Percentiles rank a stretch among this genome's conserved stretches.
Conservation (phyloP, 2,888 invertebrate genomes). For the Ectobius pallidus region DNA sequence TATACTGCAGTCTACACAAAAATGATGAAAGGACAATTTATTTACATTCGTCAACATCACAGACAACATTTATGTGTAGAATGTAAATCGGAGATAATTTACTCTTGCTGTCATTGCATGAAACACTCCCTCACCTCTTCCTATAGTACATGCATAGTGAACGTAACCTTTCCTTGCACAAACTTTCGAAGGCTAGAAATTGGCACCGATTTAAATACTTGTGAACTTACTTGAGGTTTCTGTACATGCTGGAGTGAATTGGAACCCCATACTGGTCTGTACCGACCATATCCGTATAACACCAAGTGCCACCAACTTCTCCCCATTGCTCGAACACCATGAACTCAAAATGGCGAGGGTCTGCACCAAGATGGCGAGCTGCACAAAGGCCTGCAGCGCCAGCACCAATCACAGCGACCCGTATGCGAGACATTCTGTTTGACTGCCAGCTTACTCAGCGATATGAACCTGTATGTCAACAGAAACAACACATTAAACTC, state of each 20-base stretch:
- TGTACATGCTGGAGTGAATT: constrained; percentile 81
- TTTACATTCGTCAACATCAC: too few species aligned
- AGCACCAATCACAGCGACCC: constrained; percentile 73
- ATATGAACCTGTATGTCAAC: background rate
- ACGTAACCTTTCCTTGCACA: too few species aligned
- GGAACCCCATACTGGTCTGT: constrained; percentile 69
- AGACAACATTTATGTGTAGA: too few species aligned
- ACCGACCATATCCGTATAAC: constrained; percentile 69
- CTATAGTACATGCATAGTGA: too few species aligned
- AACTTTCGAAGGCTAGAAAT: too few species aligned
- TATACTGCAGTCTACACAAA: too few species aligned
- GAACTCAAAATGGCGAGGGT: constrained; percentile 58
- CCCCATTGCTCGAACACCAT: constrained; percentile 72
- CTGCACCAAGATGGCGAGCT: constrained; percentile 63
- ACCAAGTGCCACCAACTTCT: constrained; percentile 80
- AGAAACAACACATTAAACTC: too few species aligned
- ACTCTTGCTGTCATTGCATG: too few species aligned
- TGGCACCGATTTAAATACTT: too few species aligned
- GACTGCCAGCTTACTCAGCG: background rate
- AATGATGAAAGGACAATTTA: too few species aligned
- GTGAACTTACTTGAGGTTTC: constrained; percentile 66
- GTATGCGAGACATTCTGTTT: constrained; percentile 47
- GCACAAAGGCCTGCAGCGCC: constrained; percentile 76
- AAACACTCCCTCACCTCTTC: too few species aligned
- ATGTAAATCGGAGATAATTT: too few species aligned